Evolutionary conservation across 2,888 invertebrate genomes (phyloP).

Genomic region (Aphelenchoides bicaudatus): DNA sequence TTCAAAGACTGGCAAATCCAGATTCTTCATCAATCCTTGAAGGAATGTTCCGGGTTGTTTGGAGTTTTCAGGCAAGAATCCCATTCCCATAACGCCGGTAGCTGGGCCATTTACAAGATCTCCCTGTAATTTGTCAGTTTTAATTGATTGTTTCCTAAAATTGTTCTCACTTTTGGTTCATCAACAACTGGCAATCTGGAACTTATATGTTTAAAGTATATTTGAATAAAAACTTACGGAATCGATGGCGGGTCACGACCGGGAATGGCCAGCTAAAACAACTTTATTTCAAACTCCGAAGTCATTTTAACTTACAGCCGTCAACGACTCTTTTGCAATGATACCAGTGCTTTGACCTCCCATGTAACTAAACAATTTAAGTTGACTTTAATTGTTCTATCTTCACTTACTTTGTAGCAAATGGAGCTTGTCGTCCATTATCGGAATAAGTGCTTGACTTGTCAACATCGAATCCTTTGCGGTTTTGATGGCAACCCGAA

Average conservation of each 20-base stretch:
- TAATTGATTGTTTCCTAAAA: no score
- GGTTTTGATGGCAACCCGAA: not conserved
- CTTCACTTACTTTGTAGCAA: not conserved
- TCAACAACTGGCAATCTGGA: constrained; percentile 1
- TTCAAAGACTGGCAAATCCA: not conserved
- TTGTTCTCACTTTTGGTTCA: no score
- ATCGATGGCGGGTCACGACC: constrained; percentile 2
- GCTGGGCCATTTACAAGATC: not conserved
- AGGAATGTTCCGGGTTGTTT: not conserved
- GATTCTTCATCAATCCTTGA: constrained; percentile 9
- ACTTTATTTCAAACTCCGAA: not conserved
- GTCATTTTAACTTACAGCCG: not conserved
- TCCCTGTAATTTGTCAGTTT: no score
- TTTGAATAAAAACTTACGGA: no score
- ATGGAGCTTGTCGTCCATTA: not conserved
- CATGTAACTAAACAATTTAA: no score
- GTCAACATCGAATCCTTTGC: not conserved
- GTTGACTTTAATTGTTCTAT: no score
- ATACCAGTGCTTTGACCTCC: not conserved
- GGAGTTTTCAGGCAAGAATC: not conserved
- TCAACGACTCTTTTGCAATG: not conserved
- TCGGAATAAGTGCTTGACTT: constrained; percentile 4
- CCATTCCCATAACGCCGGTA: constrained; percentile 3
- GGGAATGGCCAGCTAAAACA: constrained; percentile 6
- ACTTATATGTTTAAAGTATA: no score